These are phyloP conservation scores for Creontiades dilutus DNA, from an alignment of 2,888 invertebrate genomes.

Conservation along the genomic window DNA sequence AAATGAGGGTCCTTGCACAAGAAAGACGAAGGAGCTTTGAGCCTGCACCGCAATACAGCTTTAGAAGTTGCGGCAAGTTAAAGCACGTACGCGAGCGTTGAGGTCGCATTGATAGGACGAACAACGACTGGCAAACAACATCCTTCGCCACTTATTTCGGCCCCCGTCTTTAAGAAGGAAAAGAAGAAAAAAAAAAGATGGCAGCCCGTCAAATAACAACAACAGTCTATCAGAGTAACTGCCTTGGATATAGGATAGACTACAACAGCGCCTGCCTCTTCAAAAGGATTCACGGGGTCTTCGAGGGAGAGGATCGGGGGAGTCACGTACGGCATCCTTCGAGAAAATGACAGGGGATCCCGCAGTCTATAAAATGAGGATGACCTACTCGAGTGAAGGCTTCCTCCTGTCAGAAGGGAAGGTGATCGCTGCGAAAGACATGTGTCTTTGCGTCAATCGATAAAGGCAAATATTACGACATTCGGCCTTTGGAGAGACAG, in stretches of 20 bases:
- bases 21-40: conserved; percentile 32
- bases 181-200: background rate
- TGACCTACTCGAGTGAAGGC: conserved; percentile 34
- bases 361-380: conserved; percentile 25
- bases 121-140: conserved; percentile 36
- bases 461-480: background rate
- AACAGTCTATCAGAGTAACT: conserved; percentile 16
- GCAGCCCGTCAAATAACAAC: conserved; percentile 9
- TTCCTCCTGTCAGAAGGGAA: background rate
- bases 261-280: background rate
- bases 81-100: conserved; percentile 9
- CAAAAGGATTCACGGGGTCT: background rate
- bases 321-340: conserved; percentile 18
- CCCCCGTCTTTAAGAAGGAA: background rate
- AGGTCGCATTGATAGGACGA: conserved; percentile 17
- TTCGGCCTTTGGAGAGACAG: background rate
- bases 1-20: conserved; percentile 8
- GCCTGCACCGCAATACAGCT: background rate
- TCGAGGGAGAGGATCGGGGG: background rate
- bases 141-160: conserved; percentile 6
- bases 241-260: background rate
- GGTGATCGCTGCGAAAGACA: background rate
- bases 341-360: conserved; percentile 22
- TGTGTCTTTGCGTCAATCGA: background rate
- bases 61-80: conserved; percentile 26